These are phyloP conservation scores for Acipenser oxyrinchus DNA, from an alignment of 2,797 vertebrate genomes.

Conservation along the genomic window DNA sequence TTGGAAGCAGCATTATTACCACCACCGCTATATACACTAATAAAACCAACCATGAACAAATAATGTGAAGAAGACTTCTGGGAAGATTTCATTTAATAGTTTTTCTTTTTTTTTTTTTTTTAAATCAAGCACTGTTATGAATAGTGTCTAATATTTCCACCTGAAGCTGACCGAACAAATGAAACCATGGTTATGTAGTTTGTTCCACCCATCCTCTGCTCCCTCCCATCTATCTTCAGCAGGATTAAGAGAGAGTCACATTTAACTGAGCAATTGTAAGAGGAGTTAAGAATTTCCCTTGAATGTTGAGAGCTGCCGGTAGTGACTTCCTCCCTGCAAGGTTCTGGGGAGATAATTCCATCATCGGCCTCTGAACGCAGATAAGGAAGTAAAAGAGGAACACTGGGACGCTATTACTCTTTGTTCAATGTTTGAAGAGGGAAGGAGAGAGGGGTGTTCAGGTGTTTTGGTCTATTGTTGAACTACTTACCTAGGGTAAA, in stretches of 20 bases:
- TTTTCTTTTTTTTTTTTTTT: background rate
- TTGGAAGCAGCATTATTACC: no score
- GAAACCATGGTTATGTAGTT: background rate
- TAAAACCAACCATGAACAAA: no score
- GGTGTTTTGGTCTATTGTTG: constrained; percentile 15
- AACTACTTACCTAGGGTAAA: constrained; percentile 10
- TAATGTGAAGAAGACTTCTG: no score
- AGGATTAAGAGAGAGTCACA: constrained; percentile 45
- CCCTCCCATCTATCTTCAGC: constrained; percentile 34
- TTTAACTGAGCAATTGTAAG: constrained; percentile 52
- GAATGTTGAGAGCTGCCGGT: constrained; percentile 49
- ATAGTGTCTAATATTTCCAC: background rate
- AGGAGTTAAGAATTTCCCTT: constrained; percentile 38
- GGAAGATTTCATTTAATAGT: no score
- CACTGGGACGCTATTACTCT: constrained; percentile 28
- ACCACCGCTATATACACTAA: no score
- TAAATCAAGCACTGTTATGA: background rate
- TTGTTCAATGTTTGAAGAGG: constrained; percentile 20
- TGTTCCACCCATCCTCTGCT: background rate
- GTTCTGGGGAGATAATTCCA: constrained; percentile 57
- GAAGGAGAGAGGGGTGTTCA: constrained; percentile 23
- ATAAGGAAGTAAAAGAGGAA: constrained; percentile 56
- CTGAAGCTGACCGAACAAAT: background rate
- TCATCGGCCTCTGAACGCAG: constrained; percentile 55
- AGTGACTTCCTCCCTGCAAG: constrained; percentile 57